These are phyloP conservation scores for Anastatus disparis DNA, from an alignment of 1,140 invertebrate species.

Conservation along the genomic window DNA sequence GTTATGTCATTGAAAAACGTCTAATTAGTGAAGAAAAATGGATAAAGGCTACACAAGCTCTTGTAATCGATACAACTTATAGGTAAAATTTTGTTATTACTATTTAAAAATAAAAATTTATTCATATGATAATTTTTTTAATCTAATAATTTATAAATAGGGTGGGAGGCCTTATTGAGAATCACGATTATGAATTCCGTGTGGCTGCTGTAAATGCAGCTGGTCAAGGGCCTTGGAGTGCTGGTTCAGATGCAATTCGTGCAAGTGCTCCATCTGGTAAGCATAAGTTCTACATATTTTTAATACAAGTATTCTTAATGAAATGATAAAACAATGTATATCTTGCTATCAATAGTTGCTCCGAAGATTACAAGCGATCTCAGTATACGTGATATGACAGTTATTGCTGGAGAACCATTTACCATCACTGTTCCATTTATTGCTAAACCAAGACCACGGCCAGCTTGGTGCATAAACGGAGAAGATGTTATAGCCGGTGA, in stretches of 20 bases:
- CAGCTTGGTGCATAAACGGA: conserved; percentile 88
- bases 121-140: neutral
- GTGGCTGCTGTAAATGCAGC: conserved; percentile 96
- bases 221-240: conserved; percentile 91
- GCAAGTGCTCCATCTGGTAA: conserved; percentile 85
- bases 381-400: conserved; percentile 92
- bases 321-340: conserved; percentile 22
- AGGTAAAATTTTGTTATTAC: conserved; percentile 64
- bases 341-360: conserved; percentile 65
- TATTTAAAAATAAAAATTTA: no score
- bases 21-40: conserved; percentile 89
- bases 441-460: conserved; percentile 89
- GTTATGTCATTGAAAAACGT: conserved; percentile 93
- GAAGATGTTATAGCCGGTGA: conserved; percentile 84
- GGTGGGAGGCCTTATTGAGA: conserved; percentile 90
- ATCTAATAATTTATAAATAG: conserved; percentile 57
- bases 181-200: conserved; percentile 97
- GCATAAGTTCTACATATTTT: conserved; percentile 45
- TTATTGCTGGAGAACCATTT: conserved; percentile 95
- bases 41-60: conserved; percentile 87
- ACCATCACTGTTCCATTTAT: conserved; percentile 93
- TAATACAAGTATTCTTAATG: neutral
- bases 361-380: conserved; percentile 94
- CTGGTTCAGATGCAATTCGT: conserved; percentile 89
- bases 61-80: conserved; percentile 83